phyloP scores from a whole-genome alignment of 2,797 vertebrate genomes.

The Enteromius afrohamiltoni region DNA sequence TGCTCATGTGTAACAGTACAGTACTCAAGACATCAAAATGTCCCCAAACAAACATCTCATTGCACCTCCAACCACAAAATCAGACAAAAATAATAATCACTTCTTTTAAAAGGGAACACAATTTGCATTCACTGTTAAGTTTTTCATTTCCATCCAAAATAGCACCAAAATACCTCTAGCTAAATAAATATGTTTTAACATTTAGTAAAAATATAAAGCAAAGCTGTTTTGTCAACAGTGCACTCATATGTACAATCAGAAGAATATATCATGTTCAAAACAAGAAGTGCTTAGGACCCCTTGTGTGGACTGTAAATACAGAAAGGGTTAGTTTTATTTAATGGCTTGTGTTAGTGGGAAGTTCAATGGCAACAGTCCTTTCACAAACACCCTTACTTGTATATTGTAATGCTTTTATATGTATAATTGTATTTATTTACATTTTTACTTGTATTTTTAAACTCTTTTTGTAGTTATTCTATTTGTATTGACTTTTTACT shows the following conservation, averaged over 20 bases:
- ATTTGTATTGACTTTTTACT: no score
- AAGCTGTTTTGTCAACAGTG: conserved; percentile 62
- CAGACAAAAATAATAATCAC: conserved; percentile 23
- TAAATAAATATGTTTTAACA: conserved; percentile 79
- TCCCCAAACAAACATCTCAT: not conserved
- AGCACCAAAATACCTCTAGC: conserved; percentile 71
- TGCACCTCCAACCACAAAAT: conserved; percentile 10
- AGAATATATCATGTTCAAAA: conserved; percentile 53
- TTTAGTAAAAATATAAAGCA: conserved; percentile 75
- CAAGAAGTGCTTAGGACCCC: conserved; percentile 25
- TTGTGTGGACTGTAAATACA: conserved; percentile 25
- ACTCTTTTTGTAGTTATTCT: not conserved
- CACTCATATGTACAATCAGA: conserved; percentile 76
- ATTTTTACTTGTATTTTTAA: no score
- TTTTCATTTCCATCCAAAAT: conserved; percentile 65
- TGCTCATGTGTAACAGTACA: conserved; percentile 11
- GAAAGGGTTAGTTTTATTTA: conserved; percentile 46
- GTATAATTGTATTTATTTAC: no score
- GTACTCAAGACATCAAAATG: conserved; percentile 11
- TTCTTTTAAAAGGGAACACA: conserved; percentile 31
- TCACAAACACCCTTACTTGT: not conserved
- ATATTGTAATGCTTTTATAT: no score
- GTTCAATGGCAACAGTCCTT: not conserved
- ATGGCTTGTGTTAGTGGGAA: conserved; percentile 45
- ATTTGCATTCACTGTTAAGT: conserved; percentile 50